Conservation (phyloP, 2,797 vertebrate species). For the Mallotus villosus region DNA sequence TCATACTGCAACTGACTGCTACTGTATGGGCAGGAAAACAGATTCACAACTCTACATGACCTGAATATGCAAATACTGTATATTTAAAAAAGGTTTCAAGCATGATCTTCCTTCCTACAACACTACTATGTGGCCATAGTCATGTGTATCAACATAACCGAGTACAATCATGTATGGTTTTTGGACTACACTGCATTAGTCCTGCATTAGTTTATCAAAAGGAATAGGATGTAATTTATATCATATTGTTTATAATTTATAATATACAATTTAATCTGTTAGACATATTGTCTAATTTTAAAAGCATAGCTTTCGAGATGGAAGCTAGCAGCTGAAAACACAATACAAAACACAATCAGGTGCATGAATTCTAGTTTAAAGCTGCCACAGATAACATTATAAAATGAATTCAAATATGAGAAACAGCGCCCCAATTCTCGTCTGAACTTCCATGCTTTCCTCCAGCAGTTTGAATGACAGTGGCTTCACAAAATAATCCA, state of each 20-base stretch:
- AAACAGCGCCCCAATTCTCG: too few relatives aligned
- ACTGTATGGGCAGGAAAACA: conserved; percentile 32
- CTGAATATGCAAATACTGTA: conserved; percentile 30
- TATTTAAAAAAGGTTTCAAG: conserved; percentile 5
- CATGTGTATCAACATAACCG: too few relatives aligned
- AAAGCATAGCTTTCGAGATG: too few relatives aligned
- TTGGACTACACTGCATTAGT: neutral
- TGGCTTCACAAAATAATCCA: too few relatives aligned
- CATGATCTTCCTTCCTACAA: neutral
- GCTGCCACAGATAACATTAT: too few relatives aligned
- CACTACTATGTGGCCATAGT: neutral
- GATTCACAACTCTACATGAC: conserved; percentile 35
- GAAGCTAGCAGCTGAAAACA: too few relatives aligned
- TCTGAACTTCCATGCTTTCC: too few relatives aligned
- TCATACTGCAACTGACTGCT: conserved; percentile 43
- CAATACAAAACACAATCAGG: too few relatives aligned
- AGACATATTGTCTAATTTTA: too few relatives aligned
- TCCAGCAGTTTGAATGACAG: too few relatives aligned
- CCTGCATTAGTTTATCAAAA: neutral
- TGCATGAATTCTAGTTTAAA: too few relatives aligned
- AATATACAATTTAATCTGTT: neutral
- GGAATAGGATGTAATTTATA: neutral
- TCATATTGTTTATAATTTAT: neutral
- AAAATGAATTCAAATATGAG: too few relatives aligned
- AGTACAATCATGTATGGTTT: neutral